Conservation (phyloP, 37 sponge, comb jelly and placozoan genomes). For the Axinella damicornis region DNA sequence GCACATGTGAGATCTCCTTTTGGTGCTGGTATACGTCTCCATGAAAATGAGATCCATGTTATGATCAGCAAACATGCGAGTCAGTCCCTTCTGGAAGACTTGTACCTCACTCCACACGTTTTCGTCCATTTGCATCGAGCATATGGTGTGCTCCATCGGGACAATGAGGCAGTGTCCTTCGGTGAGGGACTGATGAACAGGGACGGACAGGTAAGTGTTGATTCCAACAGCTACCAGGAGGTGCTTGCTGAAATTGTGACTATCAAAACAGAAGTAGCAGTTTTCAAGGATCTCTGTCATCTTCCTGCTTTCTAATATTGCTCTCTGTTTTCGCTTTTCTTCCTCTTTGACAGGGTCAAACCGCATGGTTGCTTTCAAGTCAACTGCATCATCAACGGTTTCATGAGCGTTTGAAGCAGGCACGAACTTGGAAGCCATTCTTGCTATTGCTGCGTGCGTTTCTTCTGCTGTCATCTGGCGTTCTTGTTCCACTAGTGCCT, state of each 20-base stretch:
- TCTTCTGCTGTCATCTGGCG: constrained; percentile 72
- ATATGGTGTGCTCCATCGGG: constrained; percentile 74
- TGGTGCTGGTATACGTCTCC: constrained; percentile 59
- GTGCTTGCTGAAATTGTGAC: constrained; percentile 54
- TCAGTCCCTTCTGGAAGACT: constrained; percentile 77
- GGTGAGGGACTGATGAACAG: constrained; percentile 75
- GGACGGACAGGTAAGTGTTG: constrained; percentile 77
- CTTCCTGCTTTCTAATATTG: constrained; percentile 50
- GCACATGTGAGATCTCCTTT: constrained; percentile 75
- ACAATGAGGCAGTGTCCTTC: constrained; percentile 84
- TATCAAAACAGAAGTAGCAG: constrained; percentile 79
- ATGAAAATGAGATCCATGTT: constrained; percentile 82
- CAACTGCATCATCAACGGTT: constrained; percentile 88
- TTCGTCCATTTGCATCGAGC: constrained; percentile 81
- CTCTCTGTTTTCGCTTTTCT: constrained; percentile 22
- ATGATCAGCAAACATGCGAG: constrained; percentile 77
- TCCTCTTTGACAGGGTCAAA: constrained; percentile 36
- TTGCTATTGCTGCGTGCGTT: constrained; percentile 61
- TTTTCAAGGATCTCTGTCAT: constrained; percentile 58
- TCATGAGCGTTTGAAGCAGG: constrained; percentile 67
- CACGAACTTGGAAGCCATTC: constrained; percentile 85
- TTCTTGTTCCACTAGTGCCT: constrained; percentile 76
- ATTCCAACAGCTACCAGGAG: constrained; percentile 84
- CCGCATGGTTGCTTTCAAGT: constrained; percentile 42
- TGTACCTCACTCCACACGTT: constrained; percentile 88